Conservation (phyloP, 2,797 vertebrate species). For the Falco rusticolus region DNA sequence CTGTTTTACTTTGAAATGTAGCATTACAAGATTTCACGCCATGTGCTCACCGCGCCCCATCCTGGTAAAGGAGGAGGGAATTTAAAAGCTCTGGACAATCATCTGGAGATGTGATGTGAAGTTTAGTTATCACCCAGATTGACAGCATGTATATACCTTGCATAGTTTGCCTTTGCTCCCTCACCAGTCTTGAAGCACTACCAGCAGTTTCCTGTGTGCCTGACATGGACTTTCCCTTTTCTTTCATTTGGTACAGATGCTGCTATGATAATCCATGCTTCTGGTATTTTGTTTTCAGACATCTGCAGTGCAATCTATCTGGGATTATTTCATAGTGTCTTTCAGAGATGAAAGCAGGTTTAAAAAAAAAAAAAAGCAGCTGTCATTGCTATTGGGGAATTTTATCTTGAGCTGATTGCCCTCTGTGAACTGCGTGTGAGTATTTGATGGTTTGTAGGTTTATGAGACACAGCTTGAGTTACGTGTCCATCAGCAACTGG, state of each 20-base stretch:
- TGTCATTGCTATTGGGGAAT: not conserved
- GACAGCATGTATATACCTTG: not conserved
- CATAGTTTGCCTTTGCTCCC: not conserved
- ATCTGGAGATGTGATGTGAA: not conserved
- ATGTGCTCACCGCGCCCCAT: not conserved
- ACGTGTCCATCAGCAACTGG: not conserved
- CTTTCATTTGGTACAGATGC: not conserved
- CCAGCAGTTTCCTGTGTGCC: not conserved
- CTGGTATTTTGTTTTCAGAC: not conserved
- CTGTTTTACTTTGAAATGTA: not conserved
- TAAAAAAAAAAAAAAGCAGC: not conserved
- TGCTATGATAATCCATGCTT: not conserved
- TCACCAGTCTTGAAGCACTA: not conserved
- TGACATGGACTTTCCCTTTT: not conserved
- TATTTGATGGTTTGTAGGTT: not conserved
- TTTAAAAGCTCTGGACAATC: not conserved
- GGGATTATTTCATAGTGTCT: not conserved
- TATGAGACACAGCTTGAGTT: not conserved
- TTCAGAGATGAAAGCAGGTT: not conserved
- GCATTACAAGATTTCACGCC: not conserved
- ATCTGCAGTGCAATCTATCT: not conserved
- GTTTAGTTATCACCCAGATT: not conserved
- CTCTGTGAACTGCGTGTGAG: not conserved
- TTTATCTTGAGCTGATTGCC: not conserved
- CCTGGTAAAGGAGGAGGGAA: not conserved